Percentiles rank a stretch among this genome's conserved stretches.
Evolutionary conservation across 2,888 invertebrate genomes (phyloP).

Genomic region (Pharmacophagus antenor): DNA sequence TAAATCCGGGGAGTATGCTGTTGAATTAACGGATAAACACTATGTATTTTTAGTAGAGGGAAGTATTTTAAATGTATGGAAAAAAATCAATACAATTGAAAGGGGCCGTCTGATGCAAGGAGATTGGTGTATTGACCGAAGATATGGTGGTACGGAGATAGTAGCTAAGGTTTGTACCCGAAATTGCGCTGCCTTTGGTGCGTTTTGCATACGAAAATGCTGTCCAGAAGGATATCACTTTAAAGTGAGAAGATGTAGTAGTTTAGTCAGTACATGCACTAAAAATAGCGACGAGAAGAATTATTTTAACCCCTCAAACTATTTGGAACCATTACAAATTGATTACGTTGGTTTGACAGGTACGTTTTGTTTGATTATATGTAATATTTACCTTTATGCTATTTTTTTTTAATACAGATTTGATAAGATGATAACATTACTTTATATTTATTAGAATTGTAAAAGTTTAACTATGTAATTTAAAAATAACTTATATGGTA

Average conservation of each 20-base stretch:
- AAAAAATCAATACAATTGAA: slow-evolving; percentile 38
- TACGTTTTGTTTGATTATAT: slow-evolving; percentile 38
- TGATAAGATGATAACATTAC: too few species aligned
- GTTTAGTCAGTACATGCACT: slow-evolving; percentile 55
- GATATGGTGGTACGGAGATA: slow-evolving; percentile 41
- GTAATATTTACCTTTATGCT: slow-evolving; percentile 7
- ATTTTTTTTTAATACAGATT: too few species aligned
- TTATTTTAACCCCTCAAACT: slow-evolving; percentile 54
- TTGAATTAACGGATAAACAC: slow-evolving; percentile 53
- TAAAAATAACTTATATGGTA: too few species aligned
- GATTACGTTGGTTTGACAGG: slow-evolving; percentile 47
- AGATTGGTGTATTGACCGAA: slow-evolving; percentile 72
- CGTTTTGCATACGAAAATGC: slow-evolving; percentile 75
- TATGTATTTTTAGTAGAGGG: slow-evolving; percentile 52
- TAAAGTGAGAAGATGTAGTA: slow-evolving; percentile 51
- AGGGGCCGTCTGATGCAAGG: slow-evolving; percentile 44
- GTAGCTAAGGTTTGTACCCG: slow-evolving; percentile 62
- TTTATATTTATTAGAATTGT: too few species aligned
- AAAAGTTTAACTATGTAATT: too few species aligned
- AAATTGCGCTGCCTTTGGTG: slow-evolving; percentile 54
- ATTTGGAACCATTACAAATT: slow-evolving; percentile 51
- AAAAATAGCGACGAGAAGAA: slow-evolving; percentile 49
- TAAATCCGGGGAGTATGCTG: slow-evolving; percentile 56
- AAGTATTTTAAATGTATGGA: slow-evolving; percentile 48
- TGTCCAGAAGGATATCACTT: slow-evolving; percentile 78